Conservation (phyloP, 2,888 invertebrate genomes). For the Volucella inflata region DNA sequence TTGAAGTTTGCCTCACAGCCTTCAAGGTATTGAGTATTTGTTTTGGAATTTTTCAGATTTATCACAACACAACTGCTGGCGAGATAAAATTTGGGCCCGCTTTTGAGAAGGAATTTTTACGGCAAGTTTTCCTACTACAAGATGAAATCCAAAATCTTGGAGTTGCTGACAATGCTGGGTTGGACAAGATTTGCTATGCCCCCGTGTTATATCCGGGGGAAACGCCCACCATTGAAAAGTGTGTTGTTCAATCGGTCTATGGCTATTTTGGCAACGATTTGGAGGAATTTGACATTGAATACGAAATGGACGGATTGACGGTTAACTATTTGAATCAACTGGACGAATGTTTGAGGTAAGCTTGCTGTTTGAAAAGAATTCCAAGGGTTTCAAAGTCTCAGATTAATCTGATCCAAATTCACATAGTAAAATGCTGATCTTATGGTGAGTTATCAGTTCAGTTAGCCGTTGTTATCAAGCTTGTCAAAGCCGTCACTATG, state of each 20-base stretch:
- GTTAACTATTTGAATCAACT: constrained; percentile 82
- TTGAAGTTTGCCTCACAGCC: not conserved
- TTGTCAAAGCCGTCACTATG: not conserved
- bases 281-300: constrained; percentile 83
- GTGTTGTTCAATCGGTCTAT: constrained; percentile 92
- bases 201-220: constrained; percentile 89
- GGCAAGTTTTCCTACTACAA: constrained; percentile 89
- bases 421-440: not conserved
- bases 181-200: constrained; percentile 92
- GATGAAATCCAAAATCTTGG: constrained; percentile 86
- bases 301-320: constrained; percentile 82
- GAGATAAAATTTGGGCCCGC: constrained; percentile 89
- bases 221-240: constrained; percentile 86
- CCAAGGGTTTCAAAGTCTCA: not conserved
- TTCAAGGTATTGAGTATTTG: too few relatives aligned
- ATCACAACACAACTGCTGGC: constrained; percentile 83
- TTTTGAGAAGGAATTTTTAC: constrained; percentile 90
- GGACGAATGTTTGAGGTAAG: constrained; percentile 82
- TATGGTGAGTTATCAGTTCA: not conserved
- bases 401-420: not conserved
- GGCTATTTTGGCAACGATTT: constrained; percentile 90
- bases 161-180: constrained; percentile 85
- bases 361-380: not conserved
- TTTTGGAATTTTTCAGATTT: constrained; percentile 77
- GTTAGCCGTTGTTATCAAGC: not conserved